Conservation (phyloP, 2,797 vertebrate genomes). For the Cuculus canorus region DNA sequence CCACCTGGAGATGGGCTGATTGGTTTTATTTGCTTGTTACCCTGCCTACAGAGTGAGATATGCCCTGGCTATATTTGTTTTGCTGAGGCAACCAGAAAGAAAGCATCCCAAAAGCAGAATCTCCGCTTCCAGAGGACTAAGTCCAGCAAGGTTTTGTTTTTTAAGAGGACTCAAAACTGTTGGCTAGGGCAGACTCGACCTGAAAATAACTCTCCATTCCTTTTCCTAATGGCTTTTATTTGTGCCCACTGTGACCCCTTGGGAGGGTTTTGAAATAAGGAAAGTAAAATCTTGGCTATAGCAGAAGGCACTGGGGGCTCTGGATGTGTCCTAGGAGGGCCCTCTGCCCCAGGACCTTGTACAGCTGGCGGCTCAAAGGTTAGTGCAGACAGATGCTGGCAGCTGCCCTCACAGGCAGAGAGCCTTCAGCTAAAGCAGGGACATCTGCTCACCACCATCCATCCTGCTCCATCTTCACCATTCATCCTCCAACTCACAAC, state of each 20-base stretch:
- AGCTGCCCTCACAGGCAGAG: background rate
- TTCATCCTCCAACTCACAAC: background rate
- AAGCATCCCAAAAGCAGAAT: background rate
- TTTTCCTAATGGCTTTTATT: background rate
- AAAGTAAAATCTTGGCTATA: background rate
- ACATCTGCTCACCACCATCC: background rate
- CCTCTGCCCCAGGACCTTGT: background rate
- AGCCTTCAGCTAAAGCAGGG: background rate
- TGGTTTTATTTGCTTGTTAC: background rate
- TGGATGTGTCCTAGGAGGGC: background rate
- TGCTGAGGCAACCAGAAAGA: background rate
- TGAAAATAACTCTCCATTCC: background rate
- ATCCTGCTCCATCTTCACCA: background rate
- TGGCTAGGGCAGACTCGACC: background rate
- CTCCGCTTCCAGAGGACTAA: background rate
- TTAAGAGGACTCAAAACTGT: background rate
- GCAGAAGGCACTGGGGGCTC: background rate
- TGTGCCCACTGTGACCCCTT: fast-evolving
- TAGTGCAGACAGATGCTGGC: background rate
- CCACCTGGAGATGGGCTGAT: background rate
- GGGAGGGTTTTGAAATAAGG: background rate
- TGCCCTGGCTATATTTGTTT: background rate
- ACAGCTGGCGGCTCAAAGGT: background rate
- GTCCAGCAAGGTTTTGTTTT: background rate
- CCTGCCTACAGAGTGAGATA: background rate